Conservation (phyloP, 1,140 invertebrate genomes). For the Oscheius sp. region DNA sequence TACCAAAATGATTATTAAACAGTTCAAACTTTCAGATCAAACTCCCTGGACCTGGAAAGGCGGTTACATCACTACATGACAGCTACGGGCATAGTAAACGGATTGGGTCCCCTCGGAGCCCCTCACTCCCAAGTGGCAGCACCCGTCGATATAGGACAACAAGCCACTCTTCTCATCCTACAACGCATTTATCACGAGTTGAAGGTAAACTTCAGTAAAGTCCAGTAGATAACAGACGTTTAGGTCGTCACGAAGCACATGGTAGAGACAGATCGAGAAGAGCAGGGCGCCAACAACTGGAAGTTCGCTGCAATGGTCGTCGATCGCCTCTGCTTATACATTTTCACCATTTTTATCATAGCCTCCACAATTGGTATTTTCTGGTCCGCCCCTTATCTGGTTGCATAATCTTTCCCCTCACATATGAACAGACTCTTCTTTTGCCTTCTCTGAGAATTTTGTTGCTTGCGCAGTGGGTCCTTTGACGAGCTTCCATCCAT, state of each 20-base stretch:
- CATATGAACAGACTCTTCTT: not conserved
- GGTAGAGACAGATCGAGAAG: constrained; percentile 59
- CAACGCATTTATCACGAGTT: constrained; percentile 56
- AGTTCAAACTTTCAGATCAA: constrained; percentile 33
- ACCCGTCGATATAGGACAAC: constrained; percentile 44
- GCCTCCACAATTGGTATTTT: constrained; percentile 62
- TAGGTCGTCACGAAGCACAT: constrained; percentile 59
- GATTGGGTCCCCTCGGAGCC: constrained; percentile 11
- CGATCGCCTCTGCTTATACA: constrained; percentile 64
- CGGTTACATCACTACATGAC: constrained; percentile 49
- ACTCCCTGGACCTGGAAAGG: constrained; percentile 54
- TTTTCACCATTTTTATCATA: constrained; percentile 63
- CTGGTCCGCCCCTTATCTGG: constrained; percentile 56
- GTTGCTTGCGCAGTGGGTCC: not conserved
- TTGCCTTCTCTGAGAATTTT: no score
- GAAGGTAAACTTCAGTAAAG: constrained; percentile 41
- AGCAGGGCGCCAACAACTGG: constrained; percentile 64
- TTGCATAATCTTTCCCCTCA: constrained; percentile 41
- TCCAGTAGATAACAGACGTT: constrained; percentile 15
- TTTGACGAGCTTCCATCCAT: constrained; percentile 7
- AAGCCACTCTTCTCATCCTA: constrained; percentile 49
- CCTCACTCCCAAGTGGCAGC: constrained; percentile 13
- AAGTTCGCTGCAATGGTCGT: constrained; percentile 66
- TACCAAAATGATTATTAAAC: no score
- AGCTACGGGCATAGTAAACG: constrained; percentile 29